Conservation (phyloP, 2,797 vertebrate genomes). For the Cuniculus paca region DNA sequence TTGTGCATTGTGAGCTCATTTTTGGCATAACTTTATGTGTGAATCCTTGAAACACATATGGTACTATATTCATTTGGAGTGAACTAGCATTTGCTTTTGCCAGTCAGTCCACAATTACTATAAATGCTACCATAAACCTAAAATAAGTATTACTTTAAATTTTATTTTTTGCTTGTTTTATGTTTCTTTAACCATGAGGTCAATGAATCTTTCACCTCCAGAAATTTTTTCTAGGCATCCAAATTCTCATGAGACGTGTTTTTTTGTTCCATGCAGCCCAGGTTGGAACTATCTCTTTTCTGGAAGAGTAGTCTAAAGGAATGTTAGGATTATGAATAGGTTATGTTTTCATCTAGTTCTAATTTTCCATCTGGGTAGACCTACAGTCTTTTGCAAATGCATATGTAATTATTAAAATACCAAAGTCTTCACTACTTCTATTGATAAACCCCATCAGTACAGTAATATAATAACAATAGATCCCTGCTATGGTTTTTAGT, state of each 20-base stretch:
- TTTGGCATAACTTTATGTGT: background rate
- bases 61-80: background rate
- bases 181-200: background rate
- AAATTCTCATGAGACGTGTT: background rate
- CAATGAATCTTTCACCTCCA: background rate
- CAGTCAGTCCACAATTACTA: background rate
- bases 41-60: background rate
- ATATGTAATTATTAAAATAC: background rate
- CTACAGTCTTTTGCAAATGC: background rate
- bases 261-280: background rate
- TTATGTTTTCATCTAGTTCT: background rate
- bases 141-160: background rate
- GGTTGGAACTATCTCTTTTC: background rate
- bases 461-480: background rate
- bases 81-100: background rate
- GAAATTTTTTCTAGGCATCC: background rate
- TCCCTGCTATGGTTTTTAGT: background rate
- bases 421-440: background rate
- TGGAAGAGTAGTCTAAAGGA: background rate
- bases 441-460: background rate
- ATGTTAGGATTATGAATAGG: background rate
- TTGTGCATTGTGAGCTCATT: background rate
- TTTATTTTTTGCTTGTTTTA: background rate
- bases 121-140: background rate
- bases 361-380: background rate